Base-by-base conservation (phyloP, 1,140 invertebrate genomes). In the Leptinotarsa texana region DNA sequence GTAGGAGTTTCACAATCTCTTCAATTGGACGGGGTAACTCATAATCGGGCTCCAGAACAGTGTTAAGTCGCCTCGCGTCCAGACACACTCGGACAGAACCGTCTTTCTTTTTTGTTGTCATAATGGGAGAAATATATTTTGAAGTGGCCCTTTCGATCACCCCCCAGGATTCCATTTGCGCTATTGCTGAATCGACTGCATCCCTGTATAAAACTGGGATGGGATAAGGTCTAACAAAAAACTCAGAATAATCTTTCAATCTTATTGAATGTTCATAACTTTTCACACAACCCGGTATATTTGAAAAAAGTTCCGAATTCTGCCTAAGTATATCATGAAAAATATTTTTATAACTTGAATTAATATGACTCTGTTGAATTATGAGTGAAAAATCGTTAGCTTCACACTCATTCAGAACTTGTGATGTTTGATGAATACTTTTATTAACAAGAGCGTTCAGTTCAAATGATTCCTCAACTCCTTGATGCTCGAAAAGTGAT, bases 231-330 rank as follows among this genome's bases (percentile, higher is more conserved):
- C n/a, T 51, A n/a, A 51, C n/a, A 51, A 51, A 51, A 51, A 71
- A 57, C 24, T 18, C 47, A 8, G 11, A 21, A 13, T 33, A 11
- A 51, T 57, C 33, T 18, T 17, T 57, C n/a, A 71, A 51, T 15
- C 48, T 51, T 21, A 71, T 71, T 71, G 48, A 42, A 57, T 61
- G 49, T 51, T 21, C 48, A 24, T 71, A 71, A 18, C 51, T 24
- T n/a, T 21, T 18, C 48, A 51, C 51, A 21, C 42, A 13, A 17
- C 18, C 48, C 11, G 21, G 42, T 51, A 51, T n/a, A 17, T 71
- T 21, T 13, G 48, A 71, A 71, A 51, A 71, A 48, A 22, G 13
- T 51, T 13, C 13, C 13, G 49, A 51, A 51, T 15, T 22, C 13
- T 71, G 5, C 13, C 13, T 49, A n/a, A 27, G 17, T 51, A 13